Evolutionary conservation across 2,888 invertebrate genomes (phyloP).

Genomic region (Stenurella melanura): DNA sequence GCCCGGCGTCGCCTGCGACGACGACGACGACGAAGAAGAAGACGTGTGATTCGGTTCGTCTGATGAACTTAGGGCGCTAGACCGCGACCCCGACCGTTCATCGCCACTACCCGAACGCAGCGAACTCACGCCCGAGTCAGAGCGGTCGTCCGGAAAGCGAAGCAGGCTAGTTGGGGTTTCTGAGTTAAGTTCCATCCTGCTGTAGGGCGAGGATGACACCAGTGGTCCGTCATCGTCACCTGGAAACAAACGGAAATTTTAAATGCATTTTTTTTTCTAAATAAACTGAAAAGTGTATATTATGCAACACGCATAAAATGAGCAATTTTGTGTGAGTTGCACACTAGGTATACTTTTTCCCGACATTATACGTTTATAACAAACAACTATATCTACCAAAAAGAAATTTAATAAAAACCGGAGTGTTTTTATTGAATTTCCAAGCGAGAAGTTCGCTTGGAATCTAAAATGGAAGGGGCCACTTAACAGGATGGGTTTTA

Average conservation of each 20-base stretch:
- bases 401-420: too few species aligned
- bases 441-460: too few species aligned
- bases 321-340: too few species aligned
- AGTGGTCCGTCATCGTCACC: conserved; percentile 73
- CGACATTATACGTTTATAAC: too few species aligned
- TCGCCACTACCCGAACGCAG: conserved; percentile 82
- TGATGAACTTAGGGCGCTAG: conserved; percentile 84
- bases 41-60: conserved; percentile 78
- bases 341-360: too few species aligned
- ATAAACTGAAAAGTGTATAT: too few species aligned
- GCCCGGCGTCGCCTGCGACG: conserved; percentile 51
- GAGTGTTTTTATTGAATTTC: too few species aligned
- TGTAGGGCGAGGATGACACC: conserved; percentile 70
- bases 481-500: too few species aligned
- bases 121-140: conserved; percentile 81
- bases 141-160: conserved; percentile 70
- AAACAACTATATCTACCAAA: too few species aligned
- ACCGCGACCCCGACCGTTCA: conserved; percentile 85
- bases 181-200: conserved; percentile 72
- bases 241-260: conserved; percentile 40
- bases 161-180: conserved; percentile 57
- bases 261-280: too few species aligned
- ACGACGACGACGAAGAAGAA: conserved; percentile 36
- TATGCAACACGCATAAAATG: too few species aligned
- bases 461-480: too few species aligned